phyloP scores from a whole-genome alignment of 2,888 invertebrate genomes.

The Pegoplata infirma region DNA sequence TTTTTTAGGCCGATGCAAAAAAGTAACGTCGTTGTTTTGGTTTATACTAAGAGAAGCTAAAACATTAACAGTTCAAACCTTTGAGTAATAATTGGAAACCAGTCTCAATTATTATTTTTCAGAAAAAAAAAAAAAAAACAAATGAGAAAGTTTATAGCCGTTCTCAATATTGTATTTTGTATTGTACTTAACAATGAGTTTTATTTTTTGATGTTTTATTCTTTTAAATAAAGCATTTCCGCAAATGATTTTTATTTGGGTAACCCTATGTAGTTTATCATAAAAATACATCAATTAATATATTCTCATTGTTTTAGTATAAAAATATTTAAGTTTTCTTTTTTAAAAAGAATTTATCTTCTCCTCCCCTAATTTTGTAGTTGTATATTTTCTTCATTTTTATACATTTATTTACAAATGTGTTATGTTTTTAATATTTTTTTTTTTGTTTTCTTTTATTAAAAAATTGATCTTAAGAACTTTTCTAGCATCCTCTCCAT shows the following conservation, averaged over 20 bases:
- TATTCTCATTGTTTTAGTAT: constrained; percentile 36
- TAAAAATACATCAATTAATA: constrained; percentile 49
- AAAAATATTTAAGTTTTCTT: constrained; percentile 27
- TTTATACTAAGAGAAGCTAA: constrained; percentile 3
- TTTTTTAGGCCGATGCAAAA: constrained; percentile 48
- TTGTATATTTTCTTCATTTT: constrained; percentile 46
- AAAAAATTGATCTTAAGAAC: constrained; percentile 60
- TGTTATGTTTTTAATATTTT: constrained; percentile 52
- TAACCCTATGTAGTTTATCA: not conserved
- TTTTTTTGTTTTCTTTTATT: constrained; percentile 51
- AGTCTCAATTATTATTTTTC: constrained; percentile 17
- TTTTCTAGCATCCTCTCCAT: constrained; percentile 59
- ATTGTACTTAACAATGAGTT: constrained; percentile 21
- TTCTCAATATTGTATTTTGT: constrained; percentile 13
- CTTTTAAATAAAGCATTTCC: not conserved
- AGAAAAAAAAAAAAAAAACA: too few species aligned
- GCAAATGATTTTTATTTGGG: constrained; percentile 2
- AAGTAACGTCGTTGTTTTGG: constrained; percentile 31
- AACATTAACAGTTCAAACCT: constrained; percentile 22
- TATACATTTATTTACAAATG: constrained; percentile 55
- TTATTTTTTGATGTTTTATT: constrained; percentile 42
- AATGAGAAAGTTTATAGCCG: constrained; percentile 11
- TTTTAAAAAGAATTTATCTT: constrained; percentile 7
- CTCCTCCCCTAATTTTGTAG: constrained; percentile 20
- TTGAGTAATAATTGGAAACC: constrained; percentile 15